Evolutionary conservation across 2,888 invertebrate genomes (phyloP).

Genomic region (Piscicola geometra): DNA sequence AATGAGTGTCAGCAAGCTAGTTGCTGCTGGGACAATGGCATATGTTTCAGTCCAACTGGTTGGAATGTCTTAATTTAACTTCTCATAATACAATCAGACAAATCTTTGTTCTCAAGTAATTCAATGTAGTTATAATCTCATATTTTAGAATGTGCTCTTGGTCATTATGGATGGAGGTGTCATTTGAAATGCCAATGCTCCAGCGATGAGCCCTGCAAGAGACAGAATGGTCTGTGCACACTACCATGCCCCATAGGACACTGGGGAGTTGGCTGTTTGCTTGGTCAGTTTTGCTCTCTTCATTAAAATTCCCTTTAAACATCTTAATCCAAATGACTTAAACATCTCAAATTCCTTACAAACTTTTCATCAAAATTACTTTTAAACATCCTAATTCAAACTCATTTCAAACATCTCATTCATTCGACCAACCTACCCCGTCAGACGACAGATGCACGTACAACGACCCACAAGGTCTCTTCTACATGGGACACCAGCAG

Average conservation of each 20-base stretch:
- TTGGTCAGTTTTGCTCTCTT: slow-evolving; percentile 37
- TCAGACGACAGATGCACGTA: slow-evolving; percentile 42
- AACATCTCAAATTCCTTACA: no score
- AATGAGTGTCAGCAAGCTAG: slow-evolving; percentile 14
- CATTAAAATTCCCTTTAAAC: neutral
- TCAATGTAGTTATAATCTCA: no score
- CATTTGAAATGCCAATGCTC: slow-evolving; percentile 42
- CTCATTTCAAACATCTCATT: no score
- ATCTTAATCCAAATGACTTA: neutral
- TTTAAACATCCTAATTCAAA: no score
- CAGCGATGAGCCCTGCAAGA: slow-evolving; percentile 36
- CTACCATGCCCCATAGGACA: slow-evolving; percentile 33
- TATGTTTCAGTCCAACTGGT: neutral
- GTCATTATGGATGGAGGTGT: slow-evolving; percentile 44
- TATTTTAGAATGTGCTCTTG: slow-evolving; percentile 41
- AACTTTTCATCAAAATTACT: no score
- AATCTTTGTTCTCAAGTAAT: no score
- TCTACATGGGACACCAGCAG: slow-evolving; percentile 38
- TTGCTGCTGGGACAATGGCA: slow-evolving; percentile 32
- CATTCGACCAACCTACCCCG: neutral
- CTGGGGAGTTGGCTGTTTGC: slow-evolving; percentile 43
- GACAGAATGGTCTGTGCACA: slow-evolving; percentile 40
- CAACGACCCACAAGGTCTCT: slow-evolving; percentile 37
- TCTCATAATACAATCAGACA: no score
- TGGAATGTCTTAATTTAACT: no score